A percentile compares a stretch with the other conserved stretches of the same genome.
Conservation (phyloP, 64 coral and sea anemone species). For the Montipora foliosa region DNA sequence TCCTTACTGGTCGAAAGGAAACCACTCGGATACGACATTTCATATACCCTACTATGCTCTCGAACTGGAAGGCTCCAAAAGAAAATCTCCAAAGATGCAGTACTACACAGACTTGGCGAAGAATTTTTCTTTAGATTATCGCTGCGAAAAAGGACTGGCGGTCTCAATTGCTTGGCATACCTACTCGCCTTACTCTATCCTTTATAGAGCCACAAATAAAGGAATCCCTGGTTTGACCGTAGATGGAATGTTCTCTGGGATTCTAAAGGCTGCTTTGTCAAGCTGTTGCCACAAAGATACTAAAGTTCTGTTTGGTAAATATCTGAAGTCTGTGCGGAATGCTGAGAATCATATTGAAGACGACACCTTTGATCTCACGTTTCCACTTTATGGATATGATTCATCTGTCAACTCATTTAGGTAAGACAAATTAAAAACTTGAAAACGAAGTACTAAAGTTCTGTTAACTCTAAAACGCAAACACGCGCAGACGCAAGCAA, state of each 20-base stretch:
- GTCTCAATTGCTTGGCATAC: conserved; percentile 87
- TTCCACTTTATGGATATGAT: conserved; percentile 71
- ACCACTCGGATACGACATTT: conserved; percentile 41
- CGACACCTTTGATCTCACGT: conserved; percentile 55
- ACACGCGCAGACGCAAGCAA: too few relatives aligned
- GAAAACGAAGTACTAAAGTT: too few relatives aligned
- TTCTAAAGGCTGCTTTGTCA: conserved; percentile 43
- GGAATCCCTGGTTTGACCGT: conserved; percentile 31
- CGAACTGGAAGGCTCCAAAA: not conserved
- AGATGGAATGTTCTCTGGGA: conserved; percentile 64
- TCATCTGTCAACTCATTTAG: not conserved
- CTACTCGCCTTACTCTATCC: conserved; percentile 64
- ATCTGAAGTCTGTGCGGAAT: conserved; percentile 44
- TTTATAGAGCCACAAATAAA: conserved; percentile 40
- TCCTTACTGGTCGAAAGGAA: conserved; percentile 64
- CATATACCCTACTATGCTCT: conserved; percentile 12
- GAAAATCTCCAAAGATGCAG: not conserved
- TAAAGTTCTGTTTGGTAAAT: conserved; percentile 50
- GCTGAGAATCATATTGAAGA: conserved; percentile 39
- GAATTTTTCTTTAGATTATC: conserved; percentile 74
- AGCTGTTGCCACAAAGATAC: conserved; percentile 47
- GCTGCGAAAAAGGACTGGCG: conserved; percentile 71
- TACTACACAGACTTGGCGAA: not conserved
- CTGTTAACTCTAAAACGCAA: too few relatives aligned
- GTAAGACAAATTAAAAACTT: too few relatives aligned